Base-by-base conservation (phyloP, 2,113 vertebrate species). In the Sinocyclocheilus maitianheensis region DNA sequence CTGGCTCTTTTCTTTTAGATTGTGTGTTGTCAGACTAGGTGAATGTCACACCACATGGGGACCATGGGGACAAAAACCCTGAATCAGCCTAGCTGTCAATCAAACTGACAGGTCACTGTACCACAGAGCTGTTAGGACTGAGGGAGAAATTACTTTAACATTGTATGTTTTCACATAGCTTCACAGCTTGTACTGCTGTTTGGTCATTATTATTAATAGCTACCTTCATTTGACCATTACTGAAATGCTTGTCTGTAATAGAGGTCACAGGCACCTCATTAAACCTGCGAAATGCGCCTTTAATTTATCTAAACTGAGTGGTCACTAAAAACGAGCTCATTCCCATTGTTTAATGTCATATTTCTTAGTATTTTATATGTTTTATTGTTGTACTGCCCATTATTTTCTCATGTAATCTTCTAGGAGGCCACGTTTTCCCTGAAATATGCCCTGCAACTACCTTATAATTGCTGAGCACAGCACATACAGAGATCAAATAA, bases 81-180 rank as follows among this genome's bases (percentile, higher is more conserved):
- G 18, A 62, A 62, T 80, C 55, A 80, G 77, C 53, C 30, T 9
- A 40, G 30, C 16, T 60, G 77, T 80, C 77, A 80, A 62, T 80
- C 77, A 80, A 80, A 62, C 55, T 77, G 74, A 77, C 74, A 26
- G 74, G 53, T 48, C 22, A 20, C 24, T 77, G 71, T n/a, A n/a
- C 20, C 71, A n/a, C 71, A 43, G 74, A 26, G 74, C 13, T 71
- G 30, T 71, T 20, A 71, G 67, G 10, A 10, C 30, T 77, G 74
- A 77, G 74, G 46, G 40, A 16, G n/a, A 76, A 30, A 51, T 76
- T 3, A 4, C 13, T 48, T 53, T 13, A 16, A 14, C 74, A 77
- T 12, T 76, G 9, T n/a, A 48, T 24, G n/a, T 13, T 76, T 76
- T 75, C n/a, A n/a, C 20, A 2, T 72, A 12, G 71, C 40, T 8